phyloP scores from a whole-genome alignment of 2,888 invertebrate species.

The Petrophora chlorosata region DNA sequence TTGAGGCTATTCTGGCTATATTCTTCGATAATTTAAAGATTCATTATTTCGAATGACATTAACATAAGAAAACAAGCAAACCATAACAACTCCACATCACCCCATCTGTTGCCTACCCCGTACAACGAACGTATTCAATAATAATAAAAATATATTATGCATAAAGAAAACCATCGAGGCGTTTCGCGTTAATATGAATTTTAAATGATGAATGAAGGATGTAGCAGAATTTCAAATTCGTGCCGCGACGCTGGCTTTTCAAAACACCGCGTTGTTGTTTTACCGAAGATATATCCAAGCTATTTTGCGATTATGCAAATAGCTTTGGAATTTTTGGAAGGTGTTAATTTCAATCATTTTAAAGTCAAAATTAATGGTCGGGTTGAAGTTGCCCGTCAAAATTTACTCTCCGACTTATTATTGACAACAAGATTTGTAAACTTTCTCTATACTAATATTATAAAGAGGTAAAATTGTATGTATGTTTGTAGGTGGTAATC shows the following conservation, averaged over 20 bases:
- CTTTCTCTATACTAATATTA: too few relatives aligned
- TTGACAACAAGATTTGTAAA: too few relatives aligned
- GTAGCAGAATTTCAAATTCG: slow-evolving; percentile 19
- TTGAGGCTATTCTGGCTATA: too few relatives aligned
- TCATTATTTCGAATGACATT: too few relatives aligned
- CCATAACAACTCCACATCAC: too few relatives aligned
- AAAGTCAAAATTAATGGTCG: slow-evolving; percentile 16
- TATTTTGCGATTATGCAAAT: slow-evolving; percentile 28
- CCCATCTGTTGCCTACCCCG: too few relatives aligned
- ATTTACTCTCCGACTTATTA: not conserved
- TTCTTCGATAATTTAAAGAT: too few relatives aligned
- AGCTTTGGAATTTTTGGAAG: slow-evolving; percentile 15
- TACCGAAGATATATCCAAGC: slow-evolving; percentile 14
- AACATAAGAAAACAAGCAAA: too few relatives aligned
- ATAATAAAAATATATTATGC: not conserved
- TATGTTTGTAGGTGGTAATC: too few relatives aligned
- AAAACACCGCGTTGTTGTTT: slow-evolving; percentile 15
- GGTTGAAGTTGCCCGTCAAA: not conserved
- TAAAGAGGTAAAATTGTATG: too few relatives aligned
- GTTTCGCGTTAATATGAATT: not conserved
- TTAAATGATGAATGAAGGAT: slow-evolving; percentile 23
- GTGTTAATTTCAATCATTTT: slow-evolving; percentile 25
- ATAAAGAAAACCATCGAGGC: not conserved
- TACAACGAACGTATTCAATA: not conserved
- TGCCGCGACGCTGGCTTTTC: slow-evolving; percentile 12